A percentile compares a stretch with the other conserved stretches of the same genome.
These are phyloP conservation scores for Porites evermanni DNA, from an alignment of 92 coral and sea anemone species.

Conservation along the genomic window DNA sequence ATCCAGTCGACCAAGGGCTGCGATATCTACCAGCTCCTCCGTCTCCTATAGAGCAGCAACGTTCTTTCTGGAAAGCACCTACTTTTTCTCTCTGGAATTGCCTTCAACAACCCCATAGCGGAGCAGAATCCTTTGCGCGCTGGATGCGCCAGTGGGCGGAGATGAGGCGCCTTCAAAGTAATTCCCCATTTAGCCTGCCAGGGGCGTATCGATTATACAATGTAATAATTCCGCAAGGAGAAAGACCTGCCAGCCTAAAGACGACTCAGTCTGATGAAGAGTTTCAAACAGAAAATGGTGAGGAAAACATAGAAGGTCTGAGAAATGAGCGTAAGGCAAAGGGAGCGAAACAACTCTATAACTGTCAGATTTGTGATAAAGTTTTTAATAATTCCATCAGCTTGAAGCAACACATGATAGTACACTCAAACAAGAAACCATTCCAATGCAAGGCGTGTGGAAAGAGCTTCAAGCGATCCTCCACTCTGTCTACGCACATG, in stretches of 20 bases:
- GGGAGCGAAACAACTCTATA: conserved; percentile 19
- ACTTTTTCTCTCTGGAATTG: conserved; percentile 31
- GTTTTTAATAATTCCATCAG: conserved; percentile 94
- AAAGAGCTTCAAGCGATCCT: conserved; percentile 93
- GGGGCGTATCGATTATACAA: conserved; percentile 21
- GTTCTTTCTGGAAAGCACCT: conserved; percentile 17
- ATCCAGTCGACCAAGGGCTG: background rate
- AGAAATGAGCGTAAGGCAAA: background rate
- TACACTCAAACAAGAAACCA: conserved; percentile 89
- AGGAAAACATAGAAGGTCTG: background rate
- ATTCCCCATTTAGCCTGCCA: background rate
- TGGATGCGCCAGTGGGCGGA: conserved; percentile 85
- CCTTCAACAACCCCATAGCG: conserved; percentile 28
- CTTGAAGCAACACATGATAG: conserved; percentile 87
- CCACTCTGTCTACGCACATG: conserved; percentile 98
- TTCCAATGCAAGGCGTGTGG: conserved; percentile 90
- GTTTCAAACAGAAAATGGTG: conserved; percentile 4
- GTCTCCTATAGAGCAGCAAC: conserved; percentile 2
- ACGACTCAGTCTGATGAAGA: background rate
- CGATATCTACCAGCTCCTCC: conserved; percentile 15
- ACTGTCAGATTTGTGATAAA: conserved; percentile 83
- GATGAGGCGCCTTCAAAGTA: conserved; percentile 42
- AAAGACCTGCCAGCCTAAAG: background rate
- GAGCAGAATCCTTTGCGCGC: conserved; percentile 63
- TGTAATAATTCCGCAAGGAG: conserved; percentile 19